Evolutionary conservation across 2,888 invertebrate genomes (phyloP), one percentile per base, ranked within the genome.

Genomic region (Zygogramma bicolorata): DNA sequence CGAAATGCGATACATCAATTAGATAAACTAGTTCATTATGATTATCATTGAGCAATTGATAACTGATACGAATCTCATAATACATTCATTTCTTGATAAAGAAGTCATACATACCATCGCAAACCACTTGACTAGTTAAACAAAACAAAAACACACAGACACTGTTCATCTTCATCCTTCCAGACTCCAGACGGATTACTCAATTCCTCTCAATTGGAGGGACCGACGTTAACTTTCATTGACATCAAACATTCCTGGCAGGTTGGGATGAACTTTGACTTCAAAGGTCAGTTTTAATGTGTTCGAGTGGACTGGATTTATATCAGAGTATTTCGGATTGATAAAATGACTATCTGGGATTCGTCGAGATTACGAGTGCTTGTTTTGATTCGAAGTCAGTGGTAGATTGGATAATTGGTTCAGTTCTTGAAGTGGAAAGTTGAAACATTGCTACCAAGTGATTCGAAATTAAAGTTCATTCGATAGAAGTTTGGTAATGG

Each of bases 291-390:
- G 25, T 27, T 53, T 15, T 27, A 13, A 25, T 53, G 25, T 25
- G n/a, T 22, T 53, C 18, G 18, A 46, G 10, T 46, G 46, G 25
- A 53, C 4, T 22, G 27, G 27, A 53, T 25, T 53, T 53, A 53
- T 25, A 53, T 3, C 6, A 25, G 18, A 22, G 13, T 6, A 13
- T 22, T 13, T n/a, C 15, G 53, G 27, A 25, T 53, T 27, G 53
- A 53, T 53, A 53, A 53, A 42, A 22, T 0, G 53, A n/a, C 53
- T 53, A 53, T 53, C 53, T 53, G 22, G 53, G 27, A 53, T 53
- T 18, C 20, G 46, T 46, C 15, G 7, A 15, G 46, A 46, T 18
- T 15, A 8, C 8, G 8, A 46, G 1, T 15, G 20, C 10, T 2
- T 46, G 46, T 46, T 46, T 46, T 46, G 7, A 18, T 46, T 15